These are phyloP conservation scores for Triplophysa rosa DNA, from an alignment of 2,113 vertebrate genomes.

Conservation along the genomic window DNA sequence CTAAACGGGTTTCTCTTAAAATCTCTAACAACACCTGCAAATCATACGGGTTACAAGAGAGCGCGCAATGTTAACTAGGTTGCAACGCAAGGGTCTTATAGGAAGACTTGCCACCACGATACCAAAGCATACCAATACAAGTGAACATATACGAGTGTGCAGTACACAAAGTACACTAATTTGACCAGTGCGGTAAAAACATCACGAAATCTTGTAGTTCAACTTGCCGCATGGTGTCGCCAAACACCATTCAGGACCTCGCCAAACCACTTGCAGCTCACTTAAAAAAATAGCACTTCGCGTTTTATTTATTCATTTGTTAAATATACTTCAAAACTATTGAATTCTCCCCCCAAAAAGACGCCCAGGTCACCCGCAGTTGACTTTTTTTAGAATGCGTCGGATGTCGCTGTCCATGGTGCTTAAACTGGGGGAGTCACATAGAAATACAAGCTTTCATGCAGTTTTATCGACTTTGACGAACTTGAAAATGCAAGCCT, in stretches of 20 bases:
- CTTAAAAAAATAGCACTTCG: not conserved
- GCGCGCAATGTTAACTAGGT: not conserved
- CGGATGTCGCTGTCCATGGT: constrained; percentile 11
- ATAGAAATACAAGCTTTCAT: not conserved
- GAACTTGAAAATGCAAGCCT: not conserved
- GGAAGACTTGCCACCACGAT: not conserved
- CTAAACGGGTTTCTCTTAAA: not conserved
- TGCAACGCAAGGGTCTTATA: not conserved
- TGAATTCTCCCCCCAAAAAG: not conserved
- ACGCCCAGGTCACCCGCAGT: not conserved
- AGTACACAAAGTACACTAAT: constrained; percentile 33
- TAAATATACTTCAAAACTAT: not conserved
- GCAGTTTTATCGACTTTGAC: not conserved
- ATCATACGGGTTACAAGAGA: not conserved
- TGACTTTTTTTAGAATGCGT: not conserved
- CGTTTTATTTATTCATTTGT: not conserved
- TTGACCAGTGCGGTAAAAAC: constrained; percentile 33
- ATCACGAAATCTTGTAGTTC: not conserved
- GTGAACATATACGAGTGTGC: not conserved
- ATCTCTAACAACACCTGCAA: not conserved
- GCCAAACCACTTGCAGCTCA: constrained; percentile 45
- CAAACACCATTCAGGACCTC: constrained; percentile 57
- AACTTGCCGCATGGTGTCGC: constrained; percentile 64
- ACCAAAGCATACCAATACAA: not conserved
- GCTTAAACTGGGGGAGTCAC: not conserved